Base-by-base conservation (phyloP, 2,888 invertebrate genomes). In the Emmelina monodactyla region DNA sequence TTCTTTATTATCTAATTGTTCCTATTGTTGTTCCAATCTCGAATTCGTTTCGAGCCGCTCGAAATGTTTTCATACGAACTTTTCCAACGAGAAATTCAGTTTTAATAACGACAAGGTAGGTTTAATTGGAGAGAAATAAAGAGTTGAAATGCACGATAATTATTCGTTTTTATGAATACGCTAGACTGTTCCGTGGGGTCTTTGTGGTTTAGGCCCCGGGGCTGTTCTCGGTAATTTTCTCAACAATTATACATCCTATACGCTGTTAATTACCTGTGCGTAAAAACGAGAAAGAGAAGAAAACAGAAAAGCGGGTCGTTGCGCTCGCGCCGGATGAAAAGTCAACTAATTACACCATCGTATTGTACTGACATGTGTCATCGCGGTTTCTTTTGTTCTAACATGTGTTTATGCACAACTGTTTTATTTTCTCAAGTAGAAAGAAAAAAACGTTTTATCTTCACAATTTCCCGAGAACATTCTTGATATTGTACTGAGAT, bases 1-100 rank as follows among this genome's bases (percentile, higher is more conserved):
- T 67, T 64, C 63, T 65, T 72, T 69, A 76, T 72, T 71, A 68
- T 66, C 65, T 75, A 75, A 76, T 73, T 67, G 65, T 67, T 63
- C 53, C 67, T 69, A 72, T 78, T 75, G 71, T 72, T 68, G 56
- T 57, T 58, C 25, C n/a, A n/a, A n/a, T n/a, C n/a, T n/a, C n/a
- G n/a, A n/a, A n/a, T n/a, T n/a, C n/a, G n/a, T n/a, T n/a, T n/a
- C n/a, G n/a, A n/a, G n/a, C n/a, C n/a, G n/a, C n/a, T n/a, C n/a
- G n/a, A n/a, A n/a, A n/a, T n/a, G n/a, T n/a, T n/a, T n/a, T n/a
- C n/a, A n/a, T n/a, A n/a, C n/a, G n/a, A n/a, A n/a, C n/a, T n/a
- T n/a, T n/a, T n/a, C n/a, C n/a, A n/a, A n/a, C n/a, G n/a, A n/a
- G n/a, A n/a, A n/a, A n/a, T n/a, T n/a, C n/a, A n/a, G n/a, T n/a